These are phyloP conservation scores for Thamnophis elegans DNA, from an alignment of 2,797 vertebrate species.

Conservation along the genomic window DNA sequence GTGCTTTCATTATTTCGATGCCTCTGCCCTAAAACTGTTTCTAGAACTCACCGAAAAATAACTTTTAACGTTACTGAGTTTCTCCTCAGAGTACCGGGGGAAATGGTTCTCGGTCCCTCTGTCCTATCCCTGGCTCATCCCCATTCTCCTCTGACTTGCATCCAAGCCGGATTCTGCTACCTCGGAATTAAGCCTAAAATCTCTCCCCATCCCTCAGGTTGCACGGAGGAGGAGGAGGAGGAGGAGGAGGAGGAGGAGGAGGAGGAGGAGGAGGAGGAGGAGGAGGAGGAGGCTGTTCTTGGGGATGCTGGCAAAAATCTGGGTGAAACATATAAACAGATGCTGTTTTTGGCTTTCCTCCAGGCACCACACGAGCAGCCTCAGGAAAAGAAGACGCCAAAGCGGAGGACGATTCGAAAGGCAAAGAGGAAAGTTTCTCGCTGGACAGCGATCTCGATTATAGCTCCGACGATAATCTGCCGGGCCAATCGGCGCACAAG, in stretches of 20 bases:
- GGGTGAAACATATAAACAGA: constrained; percentile 8
- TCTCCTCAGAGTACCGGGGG: too few relatives aligned
- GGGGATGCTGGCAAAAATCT: neutral
- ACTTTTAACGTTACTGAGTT: too few relatives aligned
- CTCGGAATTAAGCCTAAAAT: too few relatives aligned
- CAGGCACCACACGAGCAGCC: constrained; percentile 72
- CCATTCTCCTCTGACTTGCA: neutral
- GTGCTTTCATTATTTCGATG: neutral
- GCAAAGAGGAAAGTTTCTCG: constrained; percentile 91
- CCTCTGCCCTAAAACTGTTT: neutral
- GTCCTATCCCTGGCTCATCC: neutral
- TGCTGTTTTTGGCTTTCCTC: constrained; percentile 60
- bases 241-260: too few relatives aligned
- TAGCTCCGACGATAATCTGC: constrained; percentile 93
- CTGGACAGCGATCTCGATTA: constrained; percentile 98
- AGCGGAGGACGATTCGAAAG: constrained; percentile 81
- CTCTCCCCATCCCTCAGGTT: neutral
- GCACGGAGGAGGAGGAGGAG: neutral
- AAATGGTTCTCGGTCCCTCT: neutral
- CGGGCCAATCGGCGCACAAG: constrained; percentile 75
- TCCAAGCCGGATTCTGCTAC: too few relatives aligned
- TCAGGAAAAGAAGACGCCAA: constrained; percentile 83
- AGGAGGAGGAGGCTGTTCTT: neutral
- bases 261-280: neutral
- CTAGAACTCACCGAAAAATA: neutral